phyloP scores from a whole-genome alignment of 2,113 vertebrate genomes.

The Pollachius pollachius region DNA sequence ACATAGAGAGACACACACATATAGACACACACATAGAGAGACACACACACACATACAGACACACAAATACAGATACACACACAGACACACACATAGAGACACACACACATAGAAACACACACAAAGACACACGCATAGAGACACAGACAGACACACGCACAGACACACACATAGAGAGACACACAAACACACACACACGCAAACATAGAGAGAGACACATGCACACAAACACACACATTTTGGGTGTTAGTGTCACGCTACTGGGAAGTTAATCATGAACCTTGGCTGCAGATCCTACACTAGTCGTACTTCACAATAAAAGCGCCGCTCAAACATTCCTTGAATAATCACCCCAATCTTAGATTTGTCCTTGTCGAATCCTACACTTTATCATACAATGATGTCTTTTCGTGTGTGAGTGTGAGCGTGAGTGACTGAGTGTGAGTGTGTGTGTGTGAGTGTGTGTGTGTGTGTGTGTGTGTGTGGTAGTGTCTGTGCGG shows the following conservation, averaged over 20 bases:
- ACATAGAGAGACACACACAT: slow-evolving; percentile 1
- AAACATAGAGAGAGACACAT: background rate
- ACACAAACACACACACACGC: background rate
- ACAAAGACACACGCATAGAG: too few relatives aligned
- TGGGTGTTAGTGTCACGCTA: too few relatives aligned
- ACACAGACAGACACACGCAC: background rate
- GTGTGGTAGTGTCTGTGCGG: slow-evolving; percentile 9
- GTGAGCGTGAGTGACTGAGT: too few relatives aligned
- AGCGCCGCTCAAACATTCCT: too few relatives aligned
- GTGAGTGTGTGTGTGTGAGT: too few relatives aligned
- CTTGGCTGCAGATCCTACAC: too few relatives aligned
- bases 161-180: slow-evolving; percentile 1
- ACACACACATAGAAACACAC: background rate
- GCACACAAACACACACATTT: background rate
- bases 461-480: background rate
- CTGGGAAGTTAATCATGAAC: too few relatives aligned
- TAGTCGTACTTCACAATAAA: too few relatives aligned
- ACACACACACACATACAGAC: background rate
- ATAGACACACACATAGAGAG: background rate
- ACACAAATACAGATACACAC: slow-evolving; percentile 20
- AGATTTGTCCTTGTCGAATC: too few relatives aligned
- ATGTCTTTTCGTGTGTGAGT: too few relatives aligned
- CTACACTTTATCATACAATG: too few relatives aligned
- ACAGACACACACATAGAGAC: slow-evolving; percentile 8
- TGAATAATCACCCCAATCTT: too few relatives aligned